Conservation (phyloP, 2,888 invertebrate genomes). For the Heterodera filipjevi region DNA sequence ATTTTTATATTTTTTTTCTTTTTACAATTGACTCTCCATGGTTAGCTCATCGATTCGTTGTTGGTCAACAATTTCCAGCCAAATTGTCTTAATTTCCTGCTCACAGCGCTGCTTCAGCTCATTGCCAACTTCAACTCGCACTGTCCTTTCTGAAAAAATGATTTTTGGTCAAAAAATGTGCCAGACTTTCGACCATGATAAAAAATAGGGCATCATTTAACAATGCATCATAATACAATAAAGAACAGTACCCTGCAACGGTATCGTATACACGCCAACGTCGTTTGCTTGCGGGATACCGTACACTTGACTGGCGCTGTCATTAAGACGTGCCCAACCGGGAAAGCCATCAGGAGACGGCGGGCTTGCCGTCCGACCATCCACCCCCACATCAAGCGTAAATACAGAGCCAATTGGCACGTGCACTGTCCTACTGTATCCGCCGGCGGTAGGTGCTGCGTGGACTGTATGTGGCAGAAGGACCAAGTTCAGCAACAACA, state of each 20-base stretch:
- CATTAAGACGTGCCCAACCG: conserved; percentile 11
- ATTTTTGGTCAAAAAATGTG: not conserved
- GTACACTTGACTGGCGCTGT: conserved; percentile 2
- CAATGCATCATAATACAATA: not conserved
- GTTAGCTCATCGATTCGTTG: conserved; percentile 7
- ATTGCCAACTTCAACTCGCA: conserved; percentile 12
- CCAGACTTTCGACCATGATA: not conserved
- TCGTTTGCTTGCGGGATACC: conserved; percentile 25
- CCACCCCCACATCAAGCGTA: not conserved
- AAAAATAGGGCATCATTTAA: not conserved
- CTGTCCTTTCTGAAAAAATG: not conserved
- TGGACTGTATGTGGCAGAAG: not conserved
- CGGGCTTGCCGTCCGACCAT: not conserved
- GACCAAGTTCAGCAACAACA: not conserved
- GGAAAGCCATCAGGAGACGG: conserved; percentile 8
- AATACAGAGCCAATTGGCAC: conserved; percentile 17
- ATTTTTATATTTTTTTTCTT: too few species aligned
- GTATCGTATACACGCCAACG: conserved; percentile 14
- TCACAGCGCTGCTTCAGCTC: conserved; percentile 3
- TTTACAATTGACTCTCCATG: conserved; percentile 22
- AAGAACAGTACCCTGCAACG: conserved; percentile 12
- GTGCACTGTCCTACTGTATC: not conserved
- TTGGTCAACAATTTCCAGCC: conserved; percentile 21
- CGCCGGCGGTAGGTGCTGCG: not conserved
- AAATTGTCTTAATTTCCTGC: not conserved